Evolutionary conservation across 2,888 invertebrate species (phyloP).

Genomic region (Amphimallon solstitiale): DNA sequence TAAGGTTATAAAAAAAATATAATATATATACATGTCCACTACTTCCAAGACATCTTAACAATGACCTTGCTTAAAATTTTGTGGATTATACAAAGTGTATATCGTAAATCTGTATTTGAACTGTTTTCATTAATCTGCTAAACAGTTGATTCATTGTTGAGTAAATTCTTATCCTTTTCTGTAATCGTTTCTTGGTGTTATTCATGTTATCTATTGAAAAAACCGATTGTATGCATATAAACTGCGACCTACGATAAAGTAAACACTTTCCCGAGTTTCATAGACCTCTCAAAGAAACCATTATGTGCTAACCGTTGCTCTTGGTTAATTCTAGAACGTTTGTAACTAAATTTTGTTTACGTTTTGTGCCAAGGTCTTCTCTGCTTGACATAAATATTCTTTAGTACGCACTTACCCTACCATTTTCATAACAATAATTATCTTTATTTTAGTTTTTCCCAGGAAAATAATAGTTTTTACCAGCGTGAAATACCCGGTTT

Average conservation of each 20-base stretch:
- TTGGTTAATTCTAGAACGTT: slow-evolving; percentile 21
- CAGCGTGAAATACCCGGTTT: too few relatives aligned
- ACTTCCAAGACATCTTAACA: too few relatives aligned
- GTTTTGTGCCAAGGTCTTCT: slow-evolving; percentile 31
- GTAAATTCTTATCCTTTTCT: too few relatives aligned
- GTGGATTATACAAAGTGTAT: too few relatives aligned
- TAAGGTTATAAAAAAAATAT: too few relatives aligned
- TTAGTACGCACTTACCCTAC: background rate
- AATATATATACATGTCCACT: too few relatives aligned
- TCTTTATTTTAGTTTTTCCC: background rate
- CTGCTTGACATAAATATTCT: slow-evolving; percentile 16
- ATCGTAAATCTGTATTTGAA: too few relatives aligned
- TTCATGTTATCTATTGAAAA: background rate
- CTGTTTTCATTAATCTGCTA: too few relatives aligned
- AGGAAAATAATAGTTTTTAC: too few relatives aligned
- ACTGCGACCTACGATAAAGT: slow-evolving; percentile 28
- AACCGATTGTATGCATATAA: background rate
- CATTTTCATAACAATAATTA: background rate
- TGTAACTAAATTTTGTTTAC: slow-evolving; percentile 22
- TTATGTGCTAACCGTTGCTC: background rate
- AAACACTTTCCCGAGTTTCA: background rate
- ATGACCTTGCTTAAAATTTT: too few relatives aligned
- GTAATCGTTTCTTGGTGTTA: too few relatives aligned
- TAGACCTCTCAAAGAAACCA: slow-evolving; percentile 8
- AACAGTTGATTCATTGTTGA: too few relatives aligned